Base-by-base conservation (phyloP, 2,797 vertebrate genomes). In the Pangasius sanitwongsei region DNA sequence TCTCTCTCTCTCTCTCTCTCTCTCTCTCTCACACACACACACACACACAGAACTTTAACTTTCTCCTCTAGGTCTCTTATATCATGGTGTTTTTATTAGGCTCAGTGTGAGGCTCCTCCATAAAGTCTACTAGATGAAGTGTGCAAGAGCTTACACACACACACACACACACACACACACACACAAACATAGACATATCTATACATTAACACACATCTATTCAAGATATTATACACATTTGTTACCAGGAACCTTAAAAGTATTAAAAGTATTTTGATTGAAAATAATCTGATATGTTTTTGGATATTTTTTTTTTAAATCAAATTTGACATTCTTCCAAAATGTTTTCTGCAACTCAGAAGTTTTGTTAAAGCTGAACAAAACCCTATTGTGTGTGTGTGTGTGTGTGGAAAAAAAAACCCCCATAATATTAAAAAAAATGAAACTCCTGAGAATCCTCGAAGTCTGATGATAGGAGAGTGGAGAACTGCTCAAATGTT, bases 41-140 rank as follows among this genome's bases (percentile, higher is more conserved):
- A 69, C 67, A 69, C 67, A 69, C 67, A 69, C n/a, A 69, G 0
- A 37, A 31, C 65, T 67, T 67, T 31, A 31, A 67, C 63, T 67
- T 67, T 67, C 61, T 65, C 9, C 59, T 65, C 65, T 31, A 12
- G 9, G 4, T 67, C 65, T 67, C 65, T 67, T 90, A 93, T 94
- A 94, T 95, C 91, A 94, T 78, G 69, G 91, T 87, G 25, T 87
- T 84, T 82, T 90, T 92, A 50, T 90, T 90, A 48, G 41, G 25
- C 31, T 69, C 81, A 63, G 67, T 15, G 13, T 82, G 72, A 80
- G 65, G 13, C 28, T 67, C 65, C 65, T 67, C 65, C n/a, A 67
- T 67, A 67, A 67, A 67, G 65, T 31, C n/a, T 4, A 67, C 11
- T 67, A 67, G n/a, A 67, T 67, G 65, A 67, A n/a, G 65, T 67